phyloP scores from a whole-genome alignment of 2,797 vertebrate genomes.

The Melanotaenia maccullochi region DNA sequence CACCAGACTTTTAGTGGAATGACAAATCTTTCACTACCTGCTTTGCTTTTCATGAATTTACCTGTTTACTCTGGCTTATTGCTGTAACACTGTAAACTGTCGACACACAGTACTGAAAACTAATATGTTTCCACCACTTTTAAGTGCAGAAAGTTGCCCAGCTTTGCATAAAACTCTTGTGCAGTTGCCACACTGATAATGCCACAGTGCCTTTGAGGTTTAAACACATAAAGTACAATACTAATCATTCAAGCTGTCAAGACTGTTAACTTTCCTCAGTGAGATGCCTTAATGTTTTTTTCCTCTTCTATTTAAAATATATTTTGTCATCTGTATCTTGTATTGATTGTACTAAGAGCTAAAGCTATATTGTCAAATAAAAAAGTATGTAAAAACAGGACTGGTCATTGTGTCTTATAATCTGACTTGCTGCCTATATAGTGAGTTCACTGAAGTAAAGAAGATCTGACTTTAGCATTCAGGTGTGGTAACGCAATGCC shows the following conservation, averaged over 20 bases:
- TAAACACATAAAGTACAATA: slow-evolving; percentile 54
- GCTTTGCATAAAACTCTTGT: slow-evolving; percentile 34
- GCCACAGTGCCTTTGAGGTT: slow-evolving; percentile 69
- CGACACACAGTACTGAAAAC: slow-evolving; percentile 58
- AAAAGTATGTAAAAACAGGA: slow-evolving; percentile 77
- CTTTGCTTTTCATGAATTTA: slow-evolving; percentile 62
- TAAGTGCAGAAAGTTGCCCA: slow-evolving; percentile 45
- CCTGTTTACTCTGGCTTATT: slow-evolving; percentile 60
- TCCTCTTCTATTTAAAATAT: slow-evolving; percentile 83
- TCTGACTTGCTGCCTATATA: neutral
- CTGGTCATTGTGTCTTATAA: slow-evolving; percentile 46
- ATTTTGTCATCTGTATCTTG: slow-evolving; percentile 81
- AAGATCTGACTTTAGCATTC: slow-evolving; percentile 39
- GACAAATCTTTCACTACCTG: slow-evolving; percentile 60
- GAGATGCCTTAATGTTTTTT: slow-evolving; percentile 70
- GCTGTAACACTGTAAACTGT: slow-evolving; percentile 65
- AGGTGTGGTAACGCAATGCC: neutral
- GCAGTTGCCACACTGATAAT: slow-evolving; percentile 58
- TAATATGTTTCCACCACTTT: slow-evolving; percentile 53
- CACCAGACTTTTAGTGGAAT: slow-evolving; percentile 63
- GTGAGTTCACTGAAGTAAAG: slow-evolving; percentile 18
- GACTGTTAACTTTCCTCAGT: slow-evolving; percentile 58
- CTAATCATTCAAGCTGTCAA: slow-evolving; percentile 58
- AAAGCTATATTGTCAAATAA: slow-evolving; percentile 89
- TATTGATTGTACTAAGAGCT: slow-evolving; percentile 86